Conservation (phyloP, 2,888 invertebrate species). For the Orgyia antiqua region DNA sequence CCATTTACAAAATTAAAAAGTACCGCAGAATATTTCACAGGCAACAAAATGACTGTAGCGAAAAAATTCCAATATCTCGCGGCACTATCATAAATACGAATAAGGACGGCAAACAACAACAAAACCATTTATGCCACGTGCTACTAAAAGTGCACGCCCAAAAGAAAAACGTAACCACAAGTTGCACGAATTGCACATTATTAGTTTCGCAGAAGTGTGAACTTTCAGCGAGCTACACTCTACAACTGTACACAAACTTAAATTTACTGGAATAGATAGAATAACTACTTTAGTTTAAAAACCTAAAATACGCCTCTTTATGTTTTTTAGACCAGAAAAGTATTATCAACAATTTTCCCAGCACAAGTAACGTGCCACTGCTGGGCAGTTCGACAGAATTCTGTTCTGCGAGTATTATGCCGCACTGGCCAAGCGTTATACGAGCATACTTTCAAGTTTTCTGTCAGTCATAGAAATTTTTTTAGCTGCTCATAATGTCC, state of each 20-base stretch:
- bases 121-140: conserved; percentile 35
- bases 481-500: no score
- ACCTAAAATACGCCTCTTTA: conserved; percentile 7
- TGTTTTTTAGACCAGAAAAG: conserved; percentile 39
- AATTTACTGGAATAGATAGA: conserved; percentile 1
- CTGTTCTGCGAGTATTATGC: no score
- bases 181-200: conserved; percentile 39
- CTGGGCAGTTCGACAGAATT: no score
- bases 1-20: conserved; percentile 2
- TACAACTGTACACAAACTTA: conserved; percentile 17
- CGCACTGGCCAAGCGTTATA: no score
- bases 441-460: no score
- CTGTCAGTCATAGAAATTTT: no score
- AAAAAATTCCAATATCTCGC: conserved; percentile 24
- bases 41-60: conserved; percentile 9
- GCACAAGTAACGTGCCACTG: no score
- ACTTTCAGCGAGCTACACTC: conserved; percentile 32
- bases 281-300: not conserved
- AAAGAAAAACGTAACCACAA: conserved; percentile 23
- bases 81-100: conserved; percentile 23
- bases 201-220: conserved; percentile 41
- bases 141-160: conserved; percentile 31
- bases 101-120: conserved; percentile 27
- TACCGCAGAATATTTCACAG: not conserved
- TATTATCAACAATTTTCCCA: no score